A percentile compares a stretch with the other conserved stretches of the same genome.
These are phyloP conservation scores for Drosophila mauritiana DNA, from an alignment of 1,140 invertebrate species.

Conservation along the genomic window DNA sequence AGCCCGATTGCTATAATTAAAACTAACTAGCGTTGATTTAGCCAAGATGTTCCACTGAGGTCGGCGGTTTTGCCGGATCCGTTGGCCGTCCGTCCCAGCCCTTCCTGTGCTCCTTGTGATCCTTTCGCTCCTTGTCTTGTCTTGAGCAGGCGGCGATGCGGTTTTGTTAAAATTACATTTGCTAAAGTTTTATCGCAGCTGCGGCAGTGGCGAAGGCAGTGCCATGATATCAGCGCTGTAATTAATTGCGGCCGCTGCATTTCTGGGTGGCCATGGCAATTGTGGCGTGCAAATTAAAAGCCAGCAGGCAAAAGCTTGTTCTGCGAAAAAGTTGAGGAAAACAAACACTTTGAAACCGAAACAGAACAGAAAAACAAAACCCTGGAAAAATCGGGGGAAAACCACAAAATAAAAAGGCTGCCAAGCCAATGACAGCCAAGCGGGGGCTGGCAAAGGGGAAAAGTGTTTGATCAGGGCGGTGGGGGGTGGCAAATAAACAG, in stretches of 20 bases:
- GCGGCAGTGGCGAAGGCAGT: constrained; percentile 50
- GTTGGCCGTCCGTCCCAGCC: constrained; percentile 7
- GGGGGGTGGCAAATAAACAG: constrained; percentile 48
- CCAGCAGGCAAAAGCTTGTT: constrained; percentile 61
- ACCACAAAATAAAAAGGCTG: constrained; percentile 42
- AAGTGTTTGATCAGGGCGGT: constrained; percentile 9
- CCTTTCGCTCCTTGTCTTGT: constrained; percentile 35
- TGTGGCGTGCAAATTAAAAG: constrained; percentile 82
- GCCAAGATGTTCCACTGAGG: constrained; percentile 62
- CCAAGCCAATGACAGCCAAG: constrained; percentile 22
- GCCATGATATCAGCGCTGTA: constrained; percentile 78
- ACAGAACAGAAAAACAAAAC: constrained; percentile 46
- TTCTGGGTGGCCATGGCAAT: constrained; percentile 79
- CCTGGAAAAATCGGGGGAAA: constrained; percentile 23
- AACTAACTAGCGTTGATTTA: constrained; percentile 74
- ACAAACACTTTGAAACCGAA: constrained; percentile 66
- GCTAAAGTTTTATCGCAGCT: constrained; percentile 79
- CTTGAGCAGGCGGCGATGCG: constrained; percentile 78
- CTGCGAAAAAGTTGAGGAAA: constrained; percentile 66
- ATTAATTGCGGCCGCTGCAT: constrained; percentile 82
- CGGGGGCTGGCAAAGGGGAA: neutral
- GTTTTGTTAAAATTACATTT: constrained; percentile 84
- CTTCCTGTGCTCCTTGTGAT: constrained; percentile 7
- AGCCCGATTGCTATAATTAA: constrained; percentile 75
- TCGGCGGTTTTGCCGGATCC: constrained; percentile 23